Conservation (phyloP, 2,113 vertebrate species). For the Embiotoca jacksoni region DNA sequence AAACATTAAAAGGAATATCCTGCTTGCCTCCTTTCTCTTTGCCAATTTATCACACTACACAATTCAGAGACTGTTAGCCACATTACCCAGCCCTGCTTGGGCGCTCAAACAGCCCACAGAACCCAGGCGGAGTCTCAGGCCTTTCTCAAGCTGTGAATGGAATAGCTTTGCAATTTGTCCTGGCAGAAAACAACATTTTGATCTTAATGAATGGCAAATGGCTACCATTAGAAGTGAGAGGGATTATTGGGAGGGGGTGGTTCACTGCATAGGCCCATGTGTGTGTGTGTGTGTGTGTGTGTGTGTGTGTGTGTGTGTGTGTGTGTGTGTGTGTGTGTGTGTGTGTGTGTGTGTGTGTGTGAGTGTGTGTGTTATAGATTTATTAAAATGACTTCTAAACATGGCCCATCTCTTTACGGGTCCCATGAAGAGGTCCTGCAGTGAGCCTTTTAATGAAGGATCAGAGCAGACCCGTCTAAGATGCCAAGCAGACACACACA, state of each 20-base stretch:
- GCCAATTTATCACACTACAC: constrained; percentile 26
- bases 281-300: constrained; percentile 51
- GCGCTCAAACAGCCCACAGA: constrained; percentile 92
- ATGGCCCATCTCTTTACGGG: constrained; percentile 91
- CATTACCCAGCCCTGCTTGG: constrained; percentile 93
- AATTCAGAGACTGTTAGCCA: constrained; percentile 95
- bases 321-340: constrained; percentile 40
- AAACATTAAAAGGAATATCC: constrained; percentile 3
- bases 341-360: constrained; percentile 46
- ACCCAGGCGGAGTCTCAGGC: constrained; percentile 90
- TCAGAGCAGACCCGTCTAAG: constrained; percentile 94
- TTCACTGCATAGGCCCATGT: constrained; percentile 34
- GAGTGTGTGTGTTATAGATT: constrained; percentile 72
- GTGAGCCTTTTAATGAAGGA: constrained; percentile 90
- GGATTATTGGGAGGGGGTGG: constrained; percentile 89
- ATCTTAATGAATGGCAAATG: constrained; percentile 99
- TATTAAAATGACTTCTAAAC: constrained; percentile 99
- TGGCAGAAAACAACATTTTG: constrained; percentile 98
- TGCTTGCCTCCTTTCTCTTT: constrained; percentile 5
- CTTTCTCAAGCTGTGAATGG: constrained; percentile 98
- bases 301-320: constrained; percentile 72
- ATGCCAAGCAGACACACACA: constrained; percentile 89
- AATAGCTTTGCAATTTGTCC: constrained; percentile 99
- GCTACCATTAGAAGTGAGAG: constrained; percentile 99
- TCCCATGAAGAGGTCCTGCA: constrained; percentile 93